These are phyloP conservation scores for Lycia hirtaria DNA, from an alignment of 2,888 invertebrate genomes.

Conservation along the genomic window DNA sequence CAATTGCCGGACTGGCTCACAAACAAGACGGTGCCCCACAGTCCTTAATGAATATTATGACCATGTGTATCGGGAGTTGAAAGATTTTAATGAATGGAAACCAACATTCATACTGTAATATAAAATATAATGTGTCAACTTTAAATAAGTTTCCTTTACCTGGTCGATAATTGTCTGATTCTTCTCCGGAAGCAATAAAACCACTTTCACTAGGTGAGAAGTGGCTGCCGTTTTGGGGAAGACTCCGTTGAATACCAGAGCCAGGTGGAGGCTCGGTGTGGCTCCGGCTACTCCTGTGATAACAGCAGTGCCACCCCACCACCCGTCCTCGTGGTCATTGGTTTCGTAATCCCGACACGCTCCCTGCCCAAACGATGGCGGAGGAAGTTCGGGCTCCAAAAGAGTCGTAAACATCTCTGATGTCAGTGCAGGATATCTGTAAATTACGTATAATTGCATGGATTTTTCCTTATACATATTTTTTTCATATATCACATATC, in stretches of 20 bases:
- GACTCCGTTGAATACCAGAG: constrained; percentile 93
- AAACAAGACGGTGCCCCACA: constrained; percentile 2
- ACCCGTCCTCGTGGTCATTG: constrained; percentile 85
- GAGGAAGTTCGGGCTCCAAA: constrained; percentile 88
- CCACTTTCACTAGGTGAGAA: constrained; percentile 89
- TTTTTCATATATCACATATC: not conserved
- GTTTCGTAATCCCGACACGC: constrained; percentile 82
- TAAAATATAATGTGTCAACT: not conserved
- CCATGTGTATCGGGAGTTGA: not conserved
- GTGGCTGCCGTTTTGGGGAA: constrained; percentile 86
- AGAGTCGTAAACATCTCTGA: constrained; percentile 94
- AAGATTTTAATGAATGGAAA: constrained; percentile 1
- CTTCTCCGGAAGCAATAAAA: constrained; percentile 89
- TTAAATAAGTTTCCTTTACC: constrained; percentile 63
- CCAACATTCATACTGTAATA: not conserved
- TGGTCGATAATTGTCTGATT: constrained; percentile 91
- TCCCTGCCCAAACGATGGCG: constrained; percentile 86
- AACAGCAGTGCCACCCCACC: constrained; percentile 96
- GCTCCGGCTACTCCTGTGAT: constrained; percentile 93
- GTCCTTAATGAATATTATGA: constrained; percentile 9
- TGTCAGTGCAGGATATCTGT: constrained; percentile 88
- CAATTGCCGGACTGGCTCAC: constrained; percentile 17
- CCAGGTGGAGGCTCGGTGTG: constrained; percentile 92
- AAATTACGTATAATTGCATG: constrained; percentile 26
- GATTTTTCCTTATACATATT: constrained; percentile 9